Base-by-base conservation (phyloP, 2,113 vertebrate genomes). In the Bos javanicus region DNA sequence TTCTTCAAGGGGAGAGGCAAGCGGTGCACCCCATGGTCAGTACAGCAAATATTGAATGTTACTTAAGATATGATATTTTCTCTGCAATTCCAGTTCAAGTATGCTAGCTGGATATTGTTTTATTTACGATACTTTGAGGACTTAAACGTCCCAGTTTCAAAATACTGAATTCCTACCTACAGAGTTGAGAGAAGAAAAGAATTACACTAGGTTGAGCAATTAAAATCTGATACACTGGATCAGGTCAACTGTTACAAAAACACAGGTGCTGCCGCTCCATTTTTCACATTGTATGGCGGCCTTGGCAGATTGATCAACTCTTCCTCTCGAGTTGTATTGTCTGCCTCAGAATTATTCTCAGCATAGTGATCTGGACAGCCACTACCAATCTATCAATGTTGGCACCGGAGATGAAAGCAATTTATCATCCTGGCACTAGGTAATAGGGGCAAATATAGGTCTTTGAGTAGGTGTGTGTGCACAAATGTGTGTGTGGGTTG, bases 381-480 rank as follows among this genome's bases (percentile, higher is more conserved):
- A 81, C 88, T 84, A 52, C 94, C 95, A 56, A 97, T 97, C 96
- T 95, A 80, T 97, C 98, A 97, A 17, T 76, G 93, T 59, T 98
- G 97, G 74, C 56, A 3, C 36, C 80, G 87, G 87, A 97, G 93
- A 97, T 97, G 97, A 97, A 97, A 67, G 71, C 89, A 80, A 98
- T 98, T 95, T 96, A 97, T 98, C 97, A 98, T 93, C 39, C 39
- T 59, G 95, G 56, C 93, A n/a, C 89, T 33, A 93, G 71, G 60
- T 92, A 96, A 97, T 82, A 92, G 85, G 90, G 92, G 56, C 43
- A 95, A 91, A 94, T 62, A 48, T 30, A 93, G 76, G 97, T 94
- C 88, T 96, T 64, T 39, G 88, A 95, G 54, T 43, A 96, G 94
- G 46, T 85, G 74, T 59, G 88, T 81, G 78, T 36, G 17, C 48